These are phyloP conservation scores for Galerucella calmariensis DNA, from an alignment of 2,888 invertebrate genomes.

Conservation along the genomic window DNA sequence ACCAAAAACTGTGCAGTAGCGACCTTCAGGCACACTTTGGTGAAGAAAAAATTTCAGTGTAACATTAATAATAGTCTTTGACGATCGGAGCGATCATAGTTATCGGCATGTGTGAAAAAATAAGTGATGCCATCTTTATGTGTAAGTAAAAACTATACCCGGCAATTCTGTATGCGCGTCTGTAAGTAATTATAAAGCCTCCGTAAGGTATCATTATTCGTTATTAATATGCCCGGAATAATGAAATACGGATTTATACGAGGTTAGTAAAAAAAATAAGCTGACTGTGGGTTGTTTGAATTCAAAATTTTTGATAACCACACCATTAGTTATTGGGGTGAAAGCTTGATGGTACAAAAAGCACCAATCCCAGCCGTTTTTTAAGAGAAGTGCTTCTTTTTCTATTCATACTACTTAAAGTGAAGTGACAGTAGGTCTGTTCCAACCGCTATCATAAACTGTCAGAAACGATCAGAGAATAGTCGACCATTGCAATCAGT, in stretches of 20 bases:
- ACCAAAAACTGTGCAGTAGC: constrained; percentile 45
- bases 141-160: constrained; percentile 13
- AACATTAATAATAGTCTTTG: constrained; percentile 28
- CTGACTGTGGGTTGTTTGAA: no score
- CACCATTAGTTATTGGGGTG: no score
- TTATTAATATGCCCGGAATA: constrained; percentile 14
- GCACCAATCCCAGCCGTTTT: no score
- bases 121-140: constrained; percentile 15
- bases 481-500: no score
- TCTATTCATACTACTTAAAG: no score
- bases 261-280: no score
- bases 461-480: no score
- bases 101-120: constrained; percentile 26
- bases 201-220: constrained; percentile 11
- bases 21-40: constrained; percentile 48
- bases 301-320: no score
- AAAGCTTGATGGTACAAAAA: no score
- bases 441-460: no score
- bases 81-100: constrained; percentile 22
- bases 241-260: constrained; percentile 3
- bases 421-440: no score
- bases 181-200: constrained; percentile 19
- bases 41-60: constrained; percentile 8
- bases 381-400: no score
- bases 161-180: constrained; percentile 24